Conservation (phyloP, 2,888 invertebrate genomes). For the Saturnia japonica region DNA sequence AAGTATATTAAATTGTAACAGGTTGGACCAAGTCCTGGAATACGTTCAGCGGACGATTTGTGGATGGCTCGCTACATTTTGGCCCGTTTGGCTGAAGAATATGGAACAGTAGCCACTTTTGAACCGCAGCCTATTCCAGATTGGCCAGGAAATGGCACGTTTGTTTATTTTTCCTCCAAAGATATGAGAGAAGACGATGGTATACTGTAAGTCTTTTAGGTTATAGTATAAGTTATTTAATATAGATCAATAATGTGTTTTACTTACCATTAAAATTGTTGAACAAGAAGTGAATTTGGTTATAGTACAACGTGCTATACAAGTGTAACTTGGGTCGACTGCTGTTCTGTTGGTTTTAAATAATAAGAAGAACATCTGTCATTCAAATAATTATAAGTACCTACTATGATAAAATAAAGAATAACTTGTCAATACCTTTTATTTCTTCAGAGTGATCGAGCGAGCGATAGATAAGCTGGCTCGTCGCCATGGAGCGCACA, state of each 20-base stretch:
- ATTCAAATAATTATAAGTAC: no score
- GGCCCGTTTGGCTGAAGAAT: constrained; percentile 93
- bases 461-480: constrained; percentile 96
- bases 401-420: no score
- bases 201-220: constrained; percentile 74
- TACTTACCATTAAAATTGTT: not conserved
- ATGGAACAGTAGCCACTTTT: constrained; percentile 86
- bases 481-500: constrained; percentile 94
- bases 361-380: no score
- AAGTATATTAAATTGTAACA: constrained; percentile 46
- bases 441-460: constrained; percentile 88
- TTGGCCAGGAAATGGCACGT: constrained; percentile 96
- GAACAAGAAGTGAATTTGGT: not conserved
- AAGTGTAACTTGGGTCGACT: no score
- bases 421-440: constrained; percentile 14
- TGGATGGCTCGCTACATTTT: constrained; percentile 94
- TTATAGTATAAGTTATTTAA: not conserved
- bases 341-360: no score
- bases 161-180: constrained; percentile 94
- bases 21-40: constrained; percentile 94
- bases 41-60: constrained; percentile 90
- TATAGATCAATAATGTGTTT: not conserved
- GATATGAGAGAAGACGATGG: constrained; percentile 93
- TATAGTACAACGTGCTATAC: not conserved
- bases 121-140: constrained; percentile 89